Conservation (phyloP, 1,140 invertebrate genomes). For the Bombus cullumanus region DNA sequence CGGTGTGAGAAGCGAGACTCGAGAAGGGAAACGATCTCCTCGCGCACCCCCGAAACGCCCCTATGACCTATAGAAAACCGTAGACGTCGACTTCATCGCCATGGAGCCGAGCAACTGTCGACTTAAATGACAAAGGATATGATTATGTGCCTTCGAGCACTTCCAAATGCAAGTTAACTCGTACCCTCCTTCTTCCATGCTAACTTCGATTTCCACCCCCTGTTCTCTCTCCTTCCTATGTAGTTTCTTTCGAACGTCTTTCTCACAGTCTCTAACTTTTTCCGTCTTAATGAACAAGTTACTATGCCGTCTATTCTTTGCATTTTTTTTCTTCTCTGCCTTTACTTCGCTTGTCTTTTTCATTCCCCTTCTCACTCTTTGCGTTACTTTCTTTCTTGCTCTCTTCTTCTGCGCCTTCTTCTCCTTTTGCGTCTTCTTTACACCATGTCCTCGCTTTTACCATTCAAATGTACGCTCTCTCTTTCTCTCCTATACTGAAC, state of each 20-base stretch:
- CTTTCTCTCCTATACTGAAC: not conserved
- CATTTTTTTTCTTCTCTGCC: conserved; percentile 28
- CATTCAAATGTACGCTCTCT: conserved; percentile 16
- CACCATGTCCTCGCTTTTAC: conserved; percentile 16
- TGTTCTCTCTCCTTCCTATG: not conserved
- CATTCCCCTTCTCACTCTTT: conserved; percentile 27
- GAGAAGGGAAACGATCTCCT: conserved; percentile 60
- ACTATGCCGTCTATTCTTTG: conserved; percentile 17
- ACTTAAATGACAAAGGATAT: conserved; percentile 60
- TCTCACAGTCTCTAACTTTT: not conserved
- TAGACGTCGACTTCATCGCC: conserved; percentile 47
- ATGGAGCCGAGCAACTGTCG: conserved; percentile 65
- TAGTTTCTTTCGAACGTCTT: not conserved
- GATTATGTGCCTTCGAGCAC: conserved; percentile 52
- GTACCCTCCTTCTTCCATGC: not conserved
- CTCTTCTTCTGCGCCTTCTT: not conserved
- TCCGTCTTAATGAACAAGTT: conserved; percentile 1
- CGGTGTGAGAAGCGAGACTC: conserved; percentile 59
- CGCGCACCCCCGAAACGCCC: conserved; percentile 63
- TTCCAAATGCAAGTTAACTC: conserved; percentile 13
- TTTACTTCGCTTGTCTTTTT: conserved; percentile 20
- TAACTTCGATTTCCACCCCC: conserved; percentile 42
- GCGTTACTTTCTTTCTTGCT: conserved; percentile 11
- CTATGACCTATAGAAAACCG: conserved; percentile 64
- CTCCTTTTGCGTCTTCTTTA: not conserved